These are phyloP conservation scores for Pollimyrus isidori DNA, from an alignment of 2,113 vertebrate species.

Conservation along the genomic window DNA sequence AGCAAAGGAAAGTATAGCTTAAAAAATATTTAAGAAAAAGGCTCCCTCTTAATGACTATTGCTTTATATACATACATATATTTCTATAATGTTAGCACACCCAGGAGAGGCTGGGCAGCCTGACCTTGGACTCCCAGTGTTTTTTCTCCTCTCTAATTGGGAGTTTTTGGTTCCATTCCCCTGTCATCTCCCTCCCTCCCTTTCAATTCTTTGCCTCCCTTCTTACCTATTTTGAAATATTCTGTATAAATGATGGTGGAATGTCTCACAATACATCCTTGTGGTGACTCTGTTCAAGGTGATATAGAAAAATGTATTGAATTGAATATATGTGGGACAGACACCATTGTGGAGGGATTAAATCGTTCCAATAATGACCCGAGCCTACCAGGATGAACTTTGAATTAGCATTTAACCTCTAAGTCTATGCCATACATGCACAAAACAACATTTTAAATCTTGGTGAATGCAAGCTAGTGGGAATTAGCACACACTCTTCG, in stretches of 20 bases:
- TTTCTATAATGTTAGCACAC: neutral
- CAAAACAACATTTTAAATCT: neutral
- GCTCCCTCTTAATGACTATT: neutral
- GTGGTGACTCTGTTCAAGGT: neutral
- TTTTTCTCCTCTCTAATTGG: neutral
- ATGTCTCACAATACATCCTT: neutral
- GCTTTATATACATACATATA: neutral
- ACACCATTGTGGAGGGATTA: neutral
- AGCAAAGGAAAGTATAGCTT: neutral
- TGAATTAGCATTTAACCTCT: neutral
- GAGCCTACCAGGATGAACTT: neutral
- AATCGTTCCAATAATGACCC: neutral
- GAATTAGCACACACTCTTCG: neutral
- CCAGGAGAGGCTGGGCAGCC: neutral
- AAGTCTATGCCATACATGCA: neutral
- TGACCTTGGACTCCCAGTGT: neutral
- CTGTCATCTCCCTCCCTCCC: neutral
- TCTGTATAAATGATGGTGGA: neutral
- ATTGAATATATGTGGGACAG: neutral
- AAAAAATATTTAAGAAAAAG: neutral
- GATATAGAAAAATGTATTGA: neutral
- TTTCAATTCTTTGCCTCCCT: neutral
- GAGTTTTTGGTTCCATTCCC: neutral
- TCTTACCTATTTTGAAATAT: neutral
- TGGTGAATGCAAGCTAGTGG: neutral